Conservation (phyloP, 23 tunicate species). For the Diplosoma virens region DNA sequence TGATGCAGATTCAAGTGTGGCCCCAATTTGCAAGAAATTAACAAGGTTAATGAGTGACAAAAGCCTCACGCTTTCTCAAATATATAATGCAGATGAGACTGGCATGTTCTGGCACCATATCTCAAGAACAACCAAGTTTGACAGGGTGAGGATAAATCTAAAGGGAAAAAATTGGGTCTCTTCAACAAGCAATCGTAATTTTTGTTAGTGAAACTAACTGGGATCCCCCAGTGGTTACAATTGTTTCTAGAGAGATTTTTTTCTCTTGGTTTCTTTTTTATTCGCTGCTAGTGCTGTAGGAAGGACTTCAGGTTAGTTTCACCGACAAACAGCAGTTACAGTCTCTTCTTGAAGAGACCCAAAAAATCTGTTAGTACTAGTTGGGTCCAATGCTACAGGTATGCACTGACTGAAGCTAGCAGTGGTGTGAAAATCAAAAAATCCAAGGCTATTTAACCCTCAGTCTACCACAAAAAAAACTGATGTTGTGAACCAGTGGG, state of each 20-base stretch:
- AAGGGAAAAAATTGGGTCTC: background rate
- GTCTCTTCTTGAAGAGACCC: no score
- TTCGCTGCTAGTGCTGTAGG: no score
- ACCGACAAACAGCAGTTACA: no score
- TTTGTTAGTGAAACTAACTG: no score
- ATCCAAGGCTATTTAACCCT: background rate
- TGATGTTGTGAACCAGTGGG: no score
- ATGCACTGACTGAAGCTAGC: background rate
- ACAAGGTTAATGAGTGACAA: background rate
- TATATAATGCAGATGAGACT: background rate
- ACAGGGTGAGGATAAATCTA: background rate
- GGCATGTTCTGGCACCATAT: background rate
- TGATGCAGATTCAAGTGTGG: background rate
- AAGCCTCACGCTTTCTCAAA: background rate
- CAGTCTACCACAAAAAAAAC: no score
- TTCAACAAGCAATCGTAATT: no score
- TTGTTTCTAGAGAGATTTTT: no score
- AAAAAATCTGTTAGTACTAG: background rate
- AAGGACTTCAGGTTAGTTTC: no score
- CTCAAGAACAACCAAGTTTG: background rate
- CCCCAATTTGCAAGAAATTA: background rate
- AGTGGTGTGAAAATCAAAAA: background rate
- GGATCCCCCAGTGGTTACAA: no score
- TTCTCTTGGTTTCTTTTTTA: no score
- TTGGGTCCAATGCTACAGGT: slow-evolving; percentile 16